These are phyloP conservation scores for Acanthosoma haemorrhoidale DNA, from an alignment of 2,888 invertebrate genomes.

Conservation along the genomic window DNA sequence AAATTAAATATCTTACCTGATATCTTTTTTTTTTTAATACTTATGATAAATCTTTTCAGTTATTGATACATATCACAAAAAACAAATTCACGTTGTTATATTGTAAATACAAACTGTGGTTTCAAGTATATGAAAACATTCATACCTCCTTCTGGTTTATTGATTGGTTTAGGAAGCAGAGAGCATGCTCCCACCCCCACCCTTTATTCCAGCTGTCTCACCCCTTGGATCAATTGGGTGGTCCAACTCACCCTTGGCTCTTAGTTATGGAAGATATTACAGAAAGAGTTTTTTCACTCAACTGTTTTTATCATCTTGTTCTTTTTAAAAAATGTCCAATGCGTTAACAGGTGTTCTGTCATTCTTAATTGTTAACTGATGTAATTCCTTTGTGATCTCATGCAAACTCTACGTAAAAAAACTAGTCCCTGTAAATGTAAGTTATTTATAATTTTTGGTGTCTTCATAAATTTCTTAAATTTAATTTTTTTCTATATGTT, in stretches of 20 bases:
- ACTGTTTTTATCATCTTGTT: background rate
- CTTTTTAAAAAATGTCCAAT: slow-evolving; percentile 10
- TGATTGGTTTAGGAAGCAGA: slow-evolving; percentile 16
- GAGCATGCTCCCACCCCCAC: slow-evolving; percentile 30
- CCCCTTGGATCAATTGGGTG: slow-evolving; percentile 37
- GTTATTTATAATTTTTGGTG: slow-evolving; percentile 47
- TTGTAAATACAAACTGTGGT: background rate
- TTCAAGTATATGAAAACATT: slow-evolving; percentile 1
- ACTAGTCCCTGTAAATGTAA: slow-evolving; percentile 92
- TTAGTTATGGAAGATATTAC: slow-evolving; percentile 32
- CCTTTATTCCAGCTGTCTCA: slow-evolving; percentile 27
- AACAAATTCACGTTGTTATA: background rate
- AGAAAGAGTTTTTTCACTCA: background rate
- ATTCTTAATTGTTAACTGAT: slow-evolving; percentile 24
- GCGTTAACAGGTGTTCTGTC: background rate
- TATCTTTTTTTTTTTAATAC: too few relatives aligned
- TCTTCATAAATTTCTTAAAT: background rate
- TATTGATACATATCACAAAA: too few relatives aligned
- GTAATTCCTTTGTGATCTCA: slow-evolving; percentile 44
- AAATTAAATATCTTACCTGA: too few relatives aligned
- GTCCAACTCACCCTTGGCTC: slow-evolving; percentile 29
- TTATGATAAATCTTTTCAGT: background rate
- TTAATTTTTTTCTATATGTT: too few relatives aligned
- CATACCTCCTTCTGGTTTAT: slow-evolving; percentile 1
- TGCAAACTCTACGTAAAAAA: slow-evolving; percentile 90